Conservation (phyloP, 2,113 vertebrate species). For the Eleginops maclovinus region DNA sequence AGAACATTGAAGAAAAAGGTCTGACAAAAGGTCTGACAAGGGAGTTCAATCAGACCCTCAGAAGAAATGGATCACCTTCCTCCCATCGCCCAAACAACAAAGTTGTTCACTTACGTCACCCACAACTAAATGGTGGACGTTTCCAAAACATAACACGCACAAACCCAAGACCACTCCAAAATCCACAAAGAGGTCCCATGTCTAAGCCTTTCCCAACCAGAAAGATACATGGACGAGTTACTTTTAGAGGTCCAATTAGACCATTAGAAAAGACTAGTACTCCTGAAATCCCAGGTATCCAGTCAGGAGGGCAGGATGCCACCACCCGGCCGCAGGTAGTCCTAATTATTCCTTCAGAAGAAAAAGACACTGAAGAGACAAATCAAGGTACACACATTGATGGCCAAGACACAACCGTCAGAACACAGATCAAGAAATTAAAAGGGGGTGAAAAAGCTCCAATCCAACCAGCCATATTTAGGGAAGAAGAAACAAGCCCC, state of each 20-base stretch:
- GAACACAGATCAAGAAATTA: not conserved
- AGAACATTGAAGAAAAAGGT: not conserved
- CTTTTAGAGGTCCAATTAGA: slow-evolving; percentile 15
- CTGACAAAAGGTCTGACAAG: not conserved
- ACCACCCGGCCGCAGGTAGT: slow-evolving; percentile 1
- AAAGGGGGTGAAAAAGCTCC: not conserved
- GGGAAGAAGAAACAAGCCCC: not conserved
- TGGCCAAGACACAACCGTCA: not conserved
- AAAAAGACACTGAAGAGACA: not conserved
- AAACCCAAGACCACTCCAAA: slow-evolving; percentile 33
- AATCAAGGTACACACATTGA: not conserved
- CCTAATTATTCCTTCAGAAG: not conserved
- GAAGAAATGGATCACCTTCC: not conserved
- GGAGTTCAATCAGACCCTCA: slow-evolving; percentile 26
- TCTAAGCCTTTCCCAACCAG: slow-evolving; percentile 36
- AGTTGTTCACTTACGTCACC: not conserved
- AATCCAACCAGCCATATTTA: not conserved
- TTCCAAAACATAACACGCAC: slow-evolving; percentile 56
- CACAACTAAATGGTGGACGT: not conserved
- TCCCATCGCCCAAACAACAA: slow-evolving; percentile 17
- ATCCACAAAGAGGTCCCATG: slow-evolving; percentile 23
- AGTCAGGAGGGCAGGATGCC: not conserved
- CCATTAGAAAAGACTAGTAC: slow-evolving; percentile 11
- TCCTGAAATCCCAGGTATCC: not conserved
- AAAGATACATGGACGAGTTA: slow-evolving; percentile 7